Evolutionary conservation across 2,797 vertebrate genomes (phyloP), one percentile per base, ranked within the genome.

Genomic region (Anolis apletophallus): DNA sequence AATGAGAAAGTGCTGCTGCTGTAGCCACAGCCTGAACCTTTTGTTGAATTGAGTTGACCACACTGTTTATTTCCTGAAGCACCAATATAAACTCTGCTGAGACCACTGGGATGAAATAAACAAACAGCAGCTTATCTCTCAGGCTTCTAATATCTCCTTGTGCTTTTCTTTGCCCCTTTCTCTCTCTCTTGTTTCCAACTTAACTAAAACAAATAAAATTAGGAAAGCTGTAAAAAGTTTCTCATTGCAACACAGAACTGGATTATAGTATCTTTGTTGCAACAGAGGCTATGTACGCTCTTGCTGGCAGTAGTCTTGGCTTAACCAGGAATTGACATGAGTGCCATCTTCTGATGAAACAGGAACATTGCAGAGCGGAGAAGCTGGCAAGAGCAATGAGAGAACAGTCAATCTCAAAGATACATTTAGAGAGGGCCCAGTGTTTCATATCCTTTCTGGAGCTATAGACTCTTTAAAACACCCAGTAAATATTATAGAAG

Each of bases 291-390:
- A 57, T 77, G n/a, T 55, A 0, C 0, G 26, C n/a, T 14, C 6
- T 69, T 12, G 29, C 57, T 73, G 67, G 78, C 76, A 85, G 68
- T 16, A 50, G 9, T n/a, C 17, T 78, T n/a, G 5, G 23, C 64
- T 11, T 17, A 0, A 17, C 17, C 26, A 57, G 16, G 68, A 59
- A 21, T 76, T 91, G 90, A 77, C 64, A 46, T 76, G 87, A 36
- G 83, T 90, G 83, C 93, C 91, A 91, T 91, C 94, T 94, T 87
- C 91, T 89, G 93, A 91, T 84, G 85, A 83, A 88, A 88, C 26
- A 80, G 88, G 10, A 21, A 84, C 89, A 94, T 69, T 90, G 80
- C 93, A 89, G 21, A 40, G 2, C 12, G 17, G 23, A 36, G 0
- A 80, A 69, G 29, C 74, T 74, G 72, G 55, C 3, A 64, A 77